A percentile compares a stretch with the other conserved stretches of the same genome.
Conservation (phyloP, 1,140 invertebrate species). For the Drosophila erecta region DNA sequence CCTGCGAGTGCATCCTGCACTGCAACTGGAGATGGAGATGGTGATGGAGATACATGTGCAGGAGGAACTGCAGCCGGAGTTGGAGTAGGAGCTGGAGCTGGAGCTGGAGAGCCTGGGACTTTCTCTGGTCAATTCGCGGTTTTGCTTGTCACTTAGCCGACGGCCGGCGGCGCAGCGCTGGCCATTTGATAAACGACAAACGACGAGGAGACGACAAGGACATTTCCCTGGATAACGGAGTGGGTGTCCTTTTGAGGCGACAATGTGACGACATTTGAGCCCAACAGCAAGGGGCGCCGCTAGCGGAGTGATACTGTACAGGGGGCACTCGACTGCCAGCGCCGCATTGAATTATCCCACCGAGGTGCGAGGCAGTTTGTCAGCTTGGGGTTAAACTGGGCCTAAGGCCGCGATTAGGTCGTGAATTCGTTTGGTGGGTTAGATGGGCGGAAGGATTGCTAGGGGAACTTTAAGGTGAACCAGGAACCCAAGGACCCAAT, state of each 20-base stretch:
- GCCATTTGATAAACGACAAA: constrained; percentile 80
- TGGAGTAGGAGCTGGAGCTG: constrained; percentile 52
- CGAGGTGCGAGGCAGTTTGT: constrained; percentile 10
- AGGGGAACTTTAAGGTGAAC: background rate
- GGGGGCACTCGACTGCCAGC: background rate
- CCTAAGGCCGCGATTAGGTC: constrained; percentile 2
- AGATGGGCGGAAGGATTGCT: background rate
- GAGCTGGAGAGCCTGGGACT: constrained; percentile 51
- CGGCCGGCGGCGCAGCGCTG: constrained; percentile 70
- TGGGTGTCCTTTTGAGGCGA: constrained; percentile 47
- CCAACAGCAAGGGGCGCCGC: constrained; percentile 5
- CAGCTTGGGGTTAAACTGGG: constrained; percentile 1
- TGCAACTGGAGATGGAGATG: constrained; percentile 36
- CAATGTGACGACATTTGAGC: constrained; percentile 77
- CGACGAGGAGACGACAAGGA: constrained; percentile 49
- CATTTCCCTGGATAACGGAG: constrained; percentile 14
- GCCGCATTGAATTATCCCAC: constrained; percentile 29
- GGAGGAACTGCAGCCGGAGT: constrained; percentile 29
- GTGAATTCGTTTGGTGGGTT: background rate
- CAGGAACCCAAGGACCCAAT: background rate
- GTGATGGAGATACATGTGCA: constrained; percentile 28
- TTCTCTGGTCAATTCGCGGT: constrained; percentile 84
- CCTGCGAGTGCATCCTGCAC: constrained; percentile 36
- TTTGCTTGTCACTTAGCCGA: constrained; percentile 83
- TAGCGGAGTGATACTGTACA: background rate